Evolutionary conservation across 92 coral and sea anemone genomes (phyloP).

Genomic region (Anthopleura xanthogrammica): DNA sequence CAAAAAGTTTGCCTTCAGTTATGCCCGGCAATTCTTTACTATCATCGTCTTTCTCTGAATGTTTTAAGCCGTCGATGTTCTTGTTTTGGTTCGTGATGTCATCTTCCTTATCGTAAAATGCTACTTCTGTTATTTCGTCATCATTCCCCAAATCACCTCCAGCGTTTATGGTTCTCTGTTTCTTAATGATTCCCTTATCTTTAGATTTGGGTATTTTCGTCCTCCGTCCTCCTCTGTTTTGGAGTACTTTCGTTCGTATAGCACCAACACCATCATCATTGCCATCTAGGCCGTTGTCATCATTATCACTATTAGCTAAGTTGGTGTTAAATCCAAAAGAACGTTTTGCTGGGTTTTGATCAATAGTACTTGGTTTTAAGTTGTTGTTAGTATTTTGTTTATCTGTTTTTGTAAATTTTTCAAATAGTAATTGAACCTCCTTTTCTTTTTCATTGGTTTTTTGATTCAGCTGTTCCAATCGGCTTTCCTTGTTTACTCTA

Average conservation of each 20-base stretch:
- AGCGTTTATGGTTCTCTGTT: background rate
- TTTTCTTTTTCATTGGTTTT: constrained; percentile 20
- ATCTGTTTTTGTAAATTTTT: background rate
- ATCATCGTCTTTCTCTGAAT: constrained; percentile 4
- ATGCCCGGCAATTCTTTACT: background rate
- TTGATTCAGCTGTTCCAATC: background rate
- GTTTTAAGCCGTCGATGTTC: background rate
- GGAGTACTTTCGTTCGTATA: background rate
- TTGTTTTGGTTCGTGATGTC: background rate
- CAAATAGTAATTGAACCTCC: constrained; percentile 8
- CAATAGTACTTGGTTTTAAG: background rate
- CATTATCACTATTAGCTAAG: background rate
- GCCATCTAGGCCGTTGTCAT: background rate
- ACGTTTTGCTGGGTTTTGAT: background rate
- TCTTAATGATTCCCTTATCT: background rate
- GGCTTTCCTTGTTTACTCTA: background rate
- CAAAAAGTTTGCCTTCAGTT: background rate
- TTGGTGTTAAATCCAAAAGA: background rate
- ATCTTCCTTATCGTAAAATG: background rate
- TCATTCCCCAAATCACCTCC: constrained; percentile 4
- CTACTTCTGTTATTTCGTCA: constrained; percentile 4
- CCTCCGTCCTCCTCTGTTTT: background rate
- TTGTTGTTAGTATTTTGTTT: background rate
- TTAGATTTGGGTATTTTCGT: background rate
- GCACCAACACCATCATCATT: background rate